Evolutionary conservation across 1,140 invertebrate species (phyloP), one percentile per base, ranked within the genome.

Genomic region (Lordiphosa mommai): DNA sequence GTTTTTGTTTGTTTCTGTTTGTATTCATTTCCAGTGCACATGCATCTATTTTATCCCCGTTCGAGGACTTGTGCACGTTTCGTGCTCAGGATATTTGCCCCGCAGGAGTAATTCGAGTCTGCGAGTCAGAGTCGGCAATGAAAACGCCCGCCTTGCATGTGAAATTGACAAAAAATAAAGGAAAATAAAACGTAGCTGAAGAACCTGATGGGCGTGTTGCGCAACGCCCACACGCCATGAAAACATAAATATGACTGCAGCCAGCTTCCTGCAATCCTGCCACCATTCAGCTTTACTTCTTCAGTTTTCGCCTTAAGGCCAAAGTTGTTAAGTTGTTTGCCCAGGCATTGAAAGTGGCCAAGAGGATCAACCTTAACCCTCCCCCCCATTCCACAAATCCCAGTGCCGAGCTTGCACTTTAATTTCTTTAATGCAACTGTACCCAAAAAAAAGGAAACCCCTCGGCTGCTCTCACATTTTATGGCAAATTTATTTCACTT

Each of bases 401-500:
- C 55, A 33, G 10, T 14, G n/a, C 14, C 8, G 38, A 29, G 48
- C 4, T 23, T 23, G 27, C 27, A 37, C 60, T 66, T 58, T 66
- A 66, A 66, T 66, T 66, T 66, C 52, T 66, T 50, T 49, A 66
- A 66, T 59, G 51, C 43, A 63, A 20, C 37, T 49, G 55, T 9
- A 76, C 55, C 60, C 46, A 48, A 49, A 38, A 32, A 61, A 59
- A 43, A 46, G 33, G 46, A 6, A 23, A n/a, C 23, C 37, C 30
- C 38, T 61, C 33, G 20, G 4, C 20, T 6, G 20, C 20, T 23
- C 20, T 23, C 20, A 23, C 23, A 37, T 55, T 70, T 53, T 50
- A 58, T 67, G 56, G 57, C 43, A 66, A 72, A 79, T 82, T 72
- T 71, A 63, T 84, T 60, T 82, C 17, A 55, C 44, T 53, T 20